Evolutionary conservation across 2,113 vertebrate genomes (phyloP), one percentile per base, ranked within the genome.

Genomic region (Cercopithecus mona): DNA sequence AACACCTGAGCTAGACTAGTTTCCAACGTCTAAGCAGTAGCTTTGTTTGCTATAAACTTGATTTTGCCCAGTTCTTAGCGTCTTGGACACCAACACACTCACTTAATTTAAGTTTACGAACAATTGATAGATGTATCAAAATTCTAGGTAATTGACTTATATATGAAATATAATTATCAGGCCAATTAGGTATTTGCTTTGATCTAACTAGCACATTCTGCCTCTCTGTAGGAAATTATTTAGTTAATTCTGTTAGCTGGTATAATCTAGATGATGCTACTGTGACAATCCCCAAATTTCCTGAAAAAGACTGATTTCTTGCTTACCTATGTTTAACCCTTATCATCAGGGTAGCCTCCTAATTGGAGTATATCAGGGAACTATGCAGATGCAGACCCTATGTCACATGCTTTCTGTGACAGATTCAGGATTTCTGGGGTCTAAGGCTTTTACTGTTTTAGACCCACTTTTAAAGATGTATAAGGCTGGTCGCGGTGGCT

Each of bases 91-190:
- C 5, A 72, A 88, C 14, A 14, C 8, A 52, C 27, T 90, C n/a
- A 45, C 10, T 93, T n/a, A 87, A 79, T 87, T 96, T 95, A 96
- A 92, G 20, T 72, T 73, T 79, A 83, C 88, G 25, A 92, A 45
- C 1, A 85, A 89, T 59, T 50, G n/a, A 92, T 78, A 40, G 45
- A 57, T 59, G 70, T 75, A 70, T 95, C n/a, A 88, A 91, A 75
- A 73, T 92, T 92, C 27, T 82, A 68, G 30, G 25, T 70, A 85
- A 70, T 85, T 96, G n/a, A 50, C 11, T 97, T 43, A 70, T 22
- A 59, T 61, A 83, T 55, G 30, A 86, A 70, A 55, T 72, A 48
- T 82, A 95, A 83, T 78, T 88, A 45, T 73, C 52, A 81, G 61
- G 38, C 8, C 43, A 78, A 35, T 72, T 92, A 83, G 16, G 75